Percentiles rank a stretch among this genome's conserved stretches.
phyloP scores from a whole-genome alignment of 53 echinoderm and acorn worm genomes.

The Paracentrotus lividus region DNA sequence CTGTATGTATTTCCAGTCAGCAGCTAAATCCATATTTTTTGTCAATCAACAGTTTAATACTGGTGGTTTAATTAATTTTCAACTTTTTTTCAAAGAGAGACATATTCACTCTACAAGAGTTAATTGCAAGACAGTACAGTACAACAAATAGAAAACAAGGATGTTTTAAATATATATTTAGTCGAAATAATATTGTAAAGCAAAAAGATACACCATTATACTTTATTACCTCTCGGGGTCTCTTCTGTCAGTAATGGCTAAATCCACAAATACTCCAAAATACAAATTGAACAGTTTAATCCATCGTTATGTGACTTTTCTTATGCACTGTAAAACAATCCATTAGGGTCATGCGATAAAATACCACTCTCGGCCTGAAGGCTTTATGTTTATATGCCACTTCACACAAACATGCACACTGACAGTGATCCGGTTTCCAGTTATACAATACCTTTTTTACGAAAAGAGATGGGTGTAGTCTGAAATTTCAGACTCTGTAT shows the following conservation, averaged over 20 bases:
- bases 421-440: not conserved
- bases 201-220: too few species aligned
- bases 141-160: too few species aligned
- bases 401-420: constrained; percentile 38
- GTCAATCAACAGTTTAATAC: too few species aligned
- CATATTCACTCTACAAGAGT: too few species aligned
- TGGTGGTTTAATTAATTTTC: too few species aligned
- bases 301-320: not conserved
- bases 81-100: too few species aligned
- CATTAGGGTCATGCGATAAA: constrained; percentile 14
- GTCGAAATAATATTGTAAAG: too few species aligned
- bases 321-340: constrained; percentile 37
- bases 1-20: too few species aligned
- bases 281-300: not conserved
- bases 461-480: not conserved
- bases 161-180: too few species aligned
- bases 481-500: not conserved
- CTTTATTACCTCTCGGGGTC: not conserved
- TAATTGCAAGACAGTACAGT: too few species aligned
- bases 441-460: not conserved
- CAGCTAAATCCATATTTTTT: too few species aligned
- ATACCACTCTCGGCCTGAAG: constrained; percentile 19
- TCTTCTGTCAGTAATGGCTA: not conserved
- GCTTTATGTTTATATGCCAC: constrained; percentile 48
- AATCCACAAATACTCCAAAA: constrained; percentile 16